Evolutionary conservation across 2,113 vertebrate species (phyloP).

Genomic region (Podarcis cretensis): DNA sequence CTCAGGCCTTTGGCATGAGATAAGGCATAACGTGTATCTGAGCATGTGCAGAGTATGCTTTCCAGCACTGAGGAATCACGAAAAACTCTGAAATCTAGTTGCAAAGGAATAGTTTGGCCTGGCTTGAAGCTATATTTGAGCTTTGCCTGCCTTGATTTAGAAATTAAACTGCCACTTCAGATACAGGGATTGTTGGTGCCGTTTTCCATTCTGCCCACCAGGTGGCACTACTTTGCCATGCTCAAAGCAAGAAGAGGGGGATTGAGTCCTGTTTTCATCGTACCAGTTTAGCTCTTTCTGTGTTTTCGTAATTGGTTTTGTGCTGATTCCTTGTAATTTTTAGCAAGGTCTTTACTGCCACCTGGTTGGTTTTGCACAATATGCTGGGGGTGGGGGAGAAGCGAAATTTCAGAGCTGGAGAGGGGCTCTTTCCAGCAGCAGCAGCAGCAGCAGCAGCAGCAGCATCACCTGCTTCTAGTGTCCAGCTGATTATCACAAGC

Average conservation of each 20-base stretch:
- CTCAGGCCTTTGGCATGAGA: too few relatives aligned
- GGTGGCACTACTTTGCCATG: neutral
- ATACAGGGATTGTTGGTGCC: too few relatives aligned
- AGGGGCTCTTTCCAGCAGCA: too few relatives aligned
- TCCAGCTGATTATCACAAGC: conserved; percentile 19
- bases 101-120: neutral
- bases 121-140: neutral
- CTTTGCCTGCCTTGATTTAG: neutral
- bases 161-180: neutral
- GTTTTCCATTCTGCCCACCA: neutral
- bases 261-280: too few relatives aligned
- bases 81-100: neutral
- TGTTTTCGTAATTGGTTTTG: neutral
- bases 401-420: neutral
- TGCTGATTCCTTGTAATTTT: neutral
- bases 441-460: neutral
- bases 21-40: neutral
- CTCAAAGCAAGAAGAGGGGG: neutral
- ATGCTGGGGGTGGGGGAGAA: too few relatives aligned
- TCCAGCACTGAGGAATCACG: neutral
- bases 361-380: neutral
- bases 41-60: neutral
- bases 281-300: neutral
- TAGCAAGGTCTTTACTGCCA: neutral
- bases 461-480: neutral